These are phyloP conservation scores for Tinea semifulvella DNA, from an alignment of 2,888 invertebrate genomes.

Conservation along the genomic window DNA sequence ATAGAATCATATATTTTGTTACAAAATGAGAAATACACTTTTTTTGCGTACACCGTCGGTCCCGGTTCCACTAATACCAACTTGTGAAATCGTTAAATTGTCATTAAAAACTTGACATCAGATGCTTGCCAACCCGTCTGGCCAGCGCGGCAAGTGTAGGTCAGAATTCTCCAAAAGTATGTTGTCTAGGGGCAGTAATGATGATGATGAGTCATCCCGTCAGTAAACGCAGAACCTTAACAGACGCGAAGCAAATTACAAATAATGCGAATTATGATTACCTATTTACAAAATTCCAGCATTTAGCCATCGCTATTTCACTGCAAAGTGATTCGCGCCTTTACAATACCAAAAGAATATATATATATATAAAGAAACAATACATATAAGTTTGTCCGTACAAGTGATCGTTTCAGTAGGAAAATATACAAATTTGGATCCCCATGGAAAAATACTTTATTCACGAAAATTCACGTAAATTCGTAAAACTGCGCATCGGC, in stretches of 20 bases:
- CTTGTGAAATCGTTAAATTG: too few relatives aligned
- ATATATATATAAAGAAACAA: not conserved
- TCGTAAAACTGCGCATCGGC: not conserved
- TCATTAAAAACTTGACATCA: too few relatives aligned
- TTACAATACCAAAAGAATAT: constrained; percentile 15
- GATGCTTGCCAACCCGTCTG: too few relatives aligned
- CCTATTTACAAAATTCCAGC: not conserved
- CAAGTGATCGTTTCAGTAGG: not conserved
- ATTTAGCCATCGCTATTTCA: constrained; percentile 22
- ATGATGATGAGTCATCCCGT: too few relatives aligned
- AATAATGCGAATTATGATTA: constrained; percentile 6
- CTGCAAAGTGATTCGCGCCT: constrained; percentile 61
- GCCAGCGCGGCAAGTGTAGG: too few relatives aligned
- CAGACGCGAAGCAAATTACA: constrained; percentile 60
- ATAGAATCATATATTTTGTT: too few relatives aligned
- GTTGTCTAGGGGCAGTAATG: too few relatives aligned
- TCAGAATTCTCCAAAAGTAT: too few relatives aligned
- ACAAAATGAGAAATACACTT: too few relatives aligned
- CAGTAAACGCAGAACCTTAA: too few relatives aligned
- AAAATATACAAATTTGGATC: constrained; percentile 2
- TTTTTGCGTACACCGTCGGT: too few relatives aligned
- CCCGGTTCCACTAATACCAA: too few relatives aligned
- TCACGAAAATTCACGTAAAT: not conserved
- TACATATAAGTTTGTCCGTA: constrained; percentile 1
- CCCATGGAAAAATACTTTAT: not conserved